Percentiles rank a stretch among this genome's conserved stretches.
Evolutionary conservation across 2,888 invertebrate species (phyloP).

Genomic region (Marronus borbonicus): DNA sequence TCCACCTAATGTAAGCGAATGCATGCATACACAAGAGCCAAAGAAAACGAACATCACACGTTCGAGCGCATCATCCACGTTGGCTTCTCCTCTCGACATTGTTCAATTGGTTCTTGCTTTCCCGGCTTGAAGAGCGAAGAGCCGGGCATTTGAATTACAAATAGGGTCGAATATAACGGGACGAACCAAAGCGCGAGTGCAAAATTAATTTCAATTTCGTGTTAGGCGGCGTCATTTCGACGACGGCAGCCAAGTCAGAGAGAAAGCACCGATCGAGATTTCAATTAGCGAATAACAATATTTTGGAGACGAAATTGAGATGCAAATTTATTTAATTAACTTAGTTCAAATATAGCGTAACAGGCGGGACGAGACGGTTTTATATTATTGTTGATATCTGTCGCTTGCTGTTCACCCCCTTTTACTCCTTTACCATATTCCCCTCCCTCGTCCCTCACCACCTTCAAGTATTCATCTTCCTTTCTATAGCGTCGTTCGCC

Average conservation of each 20-base stretch:
- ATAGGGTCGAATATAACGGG: slow-evolving; percentile 59
- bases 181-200: slow-evolving; percentile 55
- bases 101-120: slow-evolving; percentile 40
- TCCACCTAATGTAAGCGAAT: too few relatives aligned
- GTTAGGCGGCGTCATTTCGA: slow-evolving; percentile 60
- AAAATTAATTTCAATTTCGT: slow-evolving; percentile 67
- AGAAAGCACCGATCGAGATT: slow-evolving; percentile 57
- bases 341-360: slow-evolving; percentile 20
- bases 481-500: not conserved
- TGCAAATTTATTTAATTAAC: slow-evolving; percentile 64
- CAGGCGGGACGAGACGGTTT: not conserved
- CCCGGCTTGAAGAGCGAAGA: not conserved
- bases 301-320: slow-evolving; percentile 61
- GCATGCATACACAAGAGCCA: too few relatives aligned
- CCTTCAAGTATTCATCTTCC: not conserved
- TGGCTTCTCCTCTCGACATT: slow-evolving; percentile 1
- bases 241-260: slow-evolving; percentile 7
- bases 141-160: slow-evolving; percentile 65
- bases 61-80: not conserved
- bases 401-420: not conserved
- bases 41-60: slow-evolving; percentile 7
- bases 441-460: not conserved
- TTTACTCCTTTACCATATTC: not conserved
- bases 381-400: slow-evolving; percentile 17
- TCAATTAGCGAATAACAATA: slow-evolving; percentile 65